Percentiles rank a stretch among this genome's conserved stretches.
Conservation (phyloP, 2,888 invertebrate genomes). For the Oligia strigilis region DNA sequence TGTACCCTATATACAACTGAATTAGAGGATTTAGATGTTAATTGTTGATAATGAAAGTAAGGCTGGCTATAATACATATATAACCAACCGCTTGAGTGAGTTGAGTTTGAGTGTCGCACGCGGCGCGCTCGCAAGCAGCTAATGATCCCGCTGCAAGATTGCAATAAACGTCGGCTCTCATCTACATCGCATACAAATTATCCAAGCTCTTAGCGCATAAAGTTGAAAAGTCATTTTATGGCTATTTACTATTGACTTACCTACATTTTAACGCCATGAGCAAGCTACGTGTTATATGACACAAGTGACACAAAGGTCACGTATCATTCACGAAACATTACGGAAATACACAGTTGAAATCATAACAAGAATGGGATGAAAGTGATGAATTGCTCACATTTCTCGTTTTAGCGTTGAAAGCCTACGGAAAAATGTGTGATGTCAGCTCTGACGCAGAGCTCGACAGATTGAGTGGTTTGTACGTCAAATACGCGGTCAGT, state of each 20-base stretch:
- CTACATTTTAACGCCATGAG: constrained; percentile 47
- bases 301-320: constrained; percentile 60
- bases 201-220: constrained; percentile 71
- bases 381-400: constrained; percentile 52
- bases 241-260: constrained; percentile 68
- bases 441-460: constrained; percentile 66
- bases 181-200: constrained; percentile 84
- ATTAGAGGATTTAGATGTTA: constrained; percentile 68
- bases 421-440: constrained; percentile 60
- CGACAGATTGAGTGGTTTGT: constrained; percentile 61
- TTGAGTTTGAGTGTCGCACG: constrained; percentile 60
- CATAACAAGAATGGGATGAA: constrained; percentile 53
- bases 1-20: constrained; percentile 46
- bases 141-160: constrained; percentile 73
- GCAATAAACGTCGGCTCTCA: constrained; percentile 79
- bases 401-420: constrained; percentile 61
- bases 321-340: constrained; percentile 48
- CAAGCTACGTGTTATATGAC: constrained; percentile 49
- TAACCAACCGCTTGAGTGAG: constrained; percentile 54
- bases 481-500: constrained; percentile 58
- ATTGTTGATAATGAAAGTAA: constrained; percentile 68
- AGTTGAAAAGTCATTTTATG: constrained; percentile 71
- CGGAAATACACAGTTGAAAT: constrained; percentile 42
- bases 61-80: constrained; percentile 51
- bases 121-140: constrained; percentile 70